Evolutionary conservation across 92 coral and sea anemone species (phyloP).

Genomic region (Porites cylindrica): DNA sequence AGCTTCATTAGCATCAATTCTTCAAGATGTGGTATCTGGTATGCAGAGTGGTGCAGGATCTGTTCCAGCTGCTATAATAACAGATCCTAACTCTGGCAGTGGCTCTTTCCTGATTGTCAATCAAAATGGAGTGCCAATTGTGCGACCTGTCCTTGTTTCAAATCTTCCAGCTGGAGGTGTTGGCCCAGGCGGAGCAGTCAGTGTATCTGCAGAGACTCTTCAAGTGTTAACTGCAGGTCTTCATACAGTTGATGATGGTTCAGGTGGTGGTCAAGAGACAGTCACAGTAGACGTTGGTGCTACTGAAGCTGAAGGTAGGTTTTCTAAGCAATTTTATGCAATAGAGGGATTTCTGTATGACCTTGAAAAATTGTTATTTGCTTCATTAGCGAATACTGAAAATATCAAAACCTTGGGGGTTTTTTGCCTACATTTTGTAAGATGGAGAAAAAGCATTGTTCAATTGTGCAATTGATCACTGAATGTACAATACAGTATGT

Average conservation of each 20-base stretch:
- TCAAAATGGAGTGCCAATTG: conserved; percentile 98
- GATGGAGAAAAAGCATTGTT: too few species aligned
- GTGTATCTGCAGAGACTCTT: conserved; percentile 75
- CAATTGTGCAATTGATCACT: too few species aligned
- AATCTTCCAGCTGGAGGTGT: conserved; percentile 80
- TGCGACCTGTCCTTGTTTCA: conserved; percentile 92
- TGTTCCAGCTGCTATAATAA: conserved; percentile 94
- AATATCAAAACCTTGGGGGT: too few species aligned
- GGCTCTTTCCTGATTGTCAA: conserved; percentile 97
- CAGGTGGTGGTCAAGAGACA: conserved; percentile 77
- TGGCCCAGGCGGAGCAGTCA: conserved; percentile 63
- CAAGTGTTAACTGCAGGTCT: conserved; percentile 93
- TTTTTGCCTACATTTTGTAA: too few species aligned
- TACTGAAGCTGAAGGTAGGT: conserved; percentile 44
- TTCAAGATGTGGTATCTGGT: conserved; percentile 99
- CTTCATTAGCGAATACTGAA: too few species aligned
- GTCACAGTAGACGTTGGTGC: conserved; percentile 80
- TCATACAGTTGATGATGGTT: conserved; percentile 82
- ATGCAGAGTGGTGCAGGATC: conserved; percentile 94
- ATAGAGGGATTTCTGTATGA: too few species aligned
- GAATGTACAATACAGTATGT: too few species aligned
- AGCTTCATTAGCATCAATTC: conserved; percentile 92
- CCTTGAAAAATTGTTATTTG: too few species aligned
- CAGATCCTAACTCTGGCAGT: conserved; percentile 93
- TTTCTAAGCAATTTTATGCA: too few species aligned